Evolutionary conservation across 2,113 vertebrate genomes (phyloP), one percentile per base, ranked within the genome.

Genomic region (Phalacrocorax aristotelis): DNA sequence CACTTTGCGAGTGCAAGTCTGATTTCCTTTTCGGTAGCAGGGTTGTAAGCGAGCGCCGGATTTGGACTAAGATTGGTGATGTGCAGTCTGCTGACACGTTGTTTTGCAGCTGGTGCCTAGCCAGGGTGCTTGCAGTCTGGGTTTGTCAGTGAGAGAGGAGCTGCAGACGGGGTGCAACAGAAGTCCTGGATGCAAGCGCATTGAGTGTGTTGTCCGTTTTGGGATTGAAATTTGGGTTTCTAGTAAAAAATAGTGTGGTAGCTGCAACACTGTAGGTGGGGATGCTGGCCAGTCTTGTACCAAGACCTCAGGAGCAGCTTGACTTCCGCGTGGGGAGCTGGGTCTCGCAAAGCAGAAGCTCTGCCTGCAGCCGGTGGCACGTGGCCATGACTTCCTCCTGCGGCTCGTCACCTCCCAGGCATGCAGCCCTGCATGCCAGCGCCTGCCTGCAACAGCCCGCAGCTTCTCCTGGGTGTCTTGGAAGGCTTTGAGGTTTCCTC

Each of bases 371-470:
- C 29, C 3, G 7, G 36, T 0, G 1, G 17, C 0, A 0, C 0
- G 2, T 80, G 81, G 68, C 72, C 7, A 1, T 87, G 77, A 3
- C 78, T 84, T 92, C 88, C 80, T 71, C 48, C 38, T 22, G 44
- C 0, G 0, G 29, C 57, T 68, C 0, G 0, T 76, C 52, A 23
- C 42, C 58, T 64, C 12, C 2, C 0, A 1, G 40, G 54, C 64
- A 60, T 9, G 1, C 34, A 44, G 32, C 79, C 83, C 52, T 42
- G 48, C 2, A 0, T 20, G 51, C 44, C 2, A 0, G 19, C 10
- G 1, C 52, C 78, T 2, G 4, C 20, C 71, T 36, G 38, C 51
- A 15, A 3, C 27, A 40, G 52, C 72, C 55, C 6, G 7, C 48
- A 38, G 42, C 57, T 38, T 57, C 74, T 85, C 13, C 44, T n/a